Percentiles rank a stretch among this genome's conserved stretches.
Conservation (phyloP, 1,140 invertebrate species). For the Druon quercuslanigerum region DNA sequence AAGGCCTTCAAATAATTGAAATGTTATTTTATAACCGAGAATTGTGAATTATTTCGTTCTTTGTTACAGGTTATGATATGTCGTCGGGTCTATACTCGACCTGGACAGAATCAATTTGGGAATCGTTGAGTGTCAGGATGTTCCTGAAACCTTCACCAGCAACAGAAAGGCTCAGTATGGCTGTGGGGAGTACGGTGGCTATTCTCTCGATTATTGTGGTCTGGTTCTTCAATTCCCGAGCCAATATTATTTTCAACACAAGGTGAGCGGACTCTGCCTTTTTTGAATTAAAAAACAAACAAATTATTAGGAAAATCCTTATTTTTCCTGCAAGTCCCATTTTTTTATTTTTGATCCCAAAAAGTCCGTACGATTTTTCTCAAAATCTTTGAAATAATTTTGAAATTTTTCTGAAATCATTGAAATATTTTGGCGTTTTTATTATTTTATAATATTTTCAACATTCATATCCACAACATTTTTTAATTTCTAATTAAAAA, state of each 20-base stretch:
- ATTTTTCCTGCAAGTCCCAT: too few relatives aligned
- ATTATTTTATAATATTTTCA: too few relatives aligned
- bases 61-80: constrained; percentile 85
- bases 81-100: constrained; percentile 87
- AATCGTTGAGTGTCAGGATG: constrained; percentile 83
- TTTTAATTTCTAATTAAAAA: too few relatives aligned
- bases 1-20: not conserved
- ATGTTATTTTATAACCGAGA: constrained; percentile 10
- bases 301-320: too few relatives aligned
- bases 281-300: not conserved
- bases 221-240: constrained; percentile 81
- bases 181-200: constrained; percentile 80
- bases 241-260: constrained; percentile 79
- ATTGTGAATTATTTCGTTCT: not conserved
- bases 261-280: constrained; percentile 50
- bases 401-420: too few relatives aligned
- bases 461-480: too few relatives aligned
- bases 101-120: constrained; percentile 95
- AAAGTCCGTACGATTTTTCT: too few relatives aligned
- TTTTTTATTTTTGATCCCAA: too few relatives aligned
- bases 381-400: too few relatives aligned
- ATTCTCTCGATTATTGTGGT: constrained; percentile 81
- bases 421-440: too few relatives aligned
- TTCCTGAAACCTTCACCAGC: constrained; percentile 86
- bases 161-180: constrained; percentile 82